These are phyloP conservation scores for Entomobrya proxima DNA, from an alignment of 2,888 invertebrate genomes.

Conservation along the genomic window DNA sequence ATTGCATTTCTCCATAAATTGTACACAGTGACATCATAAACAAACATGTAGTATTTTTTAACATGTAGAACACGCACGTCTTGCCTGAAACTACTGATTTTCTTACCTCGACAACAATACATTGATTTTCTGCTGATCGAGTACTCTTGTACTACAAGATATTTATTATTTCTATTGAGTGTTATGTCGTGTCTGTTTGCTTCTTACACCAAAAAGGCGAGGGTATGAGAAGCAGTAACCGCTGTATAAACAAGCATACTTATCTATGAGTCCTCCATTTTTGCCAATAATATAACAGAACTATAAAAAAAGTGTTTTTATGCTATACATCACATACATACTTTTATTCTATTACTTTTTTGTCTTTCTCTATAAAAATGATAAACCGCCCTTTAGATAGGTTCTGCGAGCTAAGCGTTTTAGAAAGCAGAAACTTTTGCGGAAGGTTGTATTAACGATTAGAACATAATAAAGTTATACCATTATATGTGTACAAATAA, in stretches of 20 bases:
- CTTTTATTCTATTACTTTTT: too few relatives aligned
- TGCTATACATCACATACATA: too few relatives aligned
- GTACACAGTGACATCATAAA: background rate
- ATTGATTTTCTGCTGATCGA: constrained; percentile 1
- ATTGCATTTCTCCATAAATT: too few relatives aligned
- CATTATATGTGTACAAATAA: constrained; percentile 7
- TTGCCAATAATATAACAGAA: constrained; percentile 41
- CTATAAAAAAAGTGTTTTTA: too few relatives aligned
- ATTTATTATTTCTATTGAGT: background rate
- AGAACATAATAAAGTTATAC: background rate
- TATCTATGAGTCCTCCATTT: constrained; percentile 13
- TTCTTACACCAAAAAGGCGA: background rate
- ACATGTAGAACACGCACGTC: background rate
- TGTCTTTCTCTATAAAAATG: too few relatives aligned
- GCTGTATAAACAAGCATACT: background rate
- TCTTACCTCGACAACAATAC: background rate
- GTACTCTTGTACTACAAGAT: background rate
- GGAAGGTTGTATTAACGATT: background rate
- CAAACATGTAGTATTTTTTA: background rate
- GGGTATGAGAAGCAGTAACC: background rate
- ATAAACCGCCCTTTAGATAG: too few relatives aligned
- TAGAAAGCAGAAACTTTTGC: background rate
- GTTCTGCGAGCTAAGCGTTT: too few relatives aligned
- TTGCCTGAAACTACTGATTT: background rate
- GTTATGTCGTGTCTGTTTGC: background rate